These are phyloP conservation scores for Allolobophora icterica DNA, from an alignment of 2,888 invertebrate species.

Conservation along the genomic window DNA sequence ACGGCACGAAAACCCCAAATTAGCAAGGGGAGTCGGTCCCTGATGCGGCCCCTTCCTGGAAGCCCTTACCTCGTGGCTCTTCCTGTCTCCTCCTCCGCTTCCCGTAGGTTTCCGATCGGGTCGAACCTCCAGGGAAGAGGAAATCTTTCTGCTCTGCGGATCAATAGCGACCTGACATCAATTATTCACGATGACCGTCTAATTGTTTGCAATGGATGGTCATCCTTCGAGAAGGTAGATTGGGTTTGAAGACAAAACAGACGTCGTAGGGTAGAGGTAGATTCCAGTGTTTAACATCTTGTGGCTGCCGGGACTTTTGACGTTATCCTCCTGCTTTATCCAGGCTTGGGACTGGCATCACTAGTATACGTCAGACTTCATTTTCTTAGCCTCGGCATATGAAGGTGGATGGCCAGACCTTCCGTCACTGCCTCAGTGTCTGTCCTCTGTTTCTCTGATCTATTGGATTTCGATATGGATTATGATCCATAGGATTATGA, in stretches of 20 bases:
- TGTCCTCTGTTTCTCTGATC: too few relatives aligned
- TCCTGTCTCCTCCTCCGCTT: neutral
- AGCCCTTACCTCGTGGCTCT: neutral
- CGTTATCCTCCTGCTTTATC: neutral
- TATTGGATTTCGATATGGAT: too few relatives aligned
- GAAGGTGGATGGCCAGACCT: too few relatives aligned
- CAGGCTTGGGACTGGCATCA: too few relatives aligned
- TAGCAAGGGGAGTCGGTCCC: neutral
- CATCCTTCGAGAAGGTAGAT: neutral
- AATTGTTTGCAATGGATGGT: neutral
- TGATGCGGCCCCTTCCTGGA: neutral
- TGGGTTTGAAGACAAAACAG: neutral
- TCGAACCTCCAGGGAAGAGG: neutral
- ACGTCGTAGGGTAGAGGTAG: neutral
- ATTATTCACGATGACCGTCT: slow-evolving; percentile 5
- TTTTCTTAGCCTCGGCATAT: too few relatives aligned
- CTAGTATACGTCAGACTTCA: too few relatives aligned
- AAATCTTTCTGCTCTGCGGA: neutral
- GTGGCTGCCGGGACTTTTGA: neutral
- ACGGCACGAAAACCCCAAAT: neutral
- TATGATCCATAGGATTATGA: too few relatives aligned
- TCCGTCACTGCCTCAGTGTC: too few relatives aligned
- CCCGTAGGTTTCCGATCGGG: neutral
- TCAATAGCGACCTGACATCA: neutral
- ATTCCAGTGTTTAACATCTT: too few relatives aligned